Base-by-base conservation (phyloP, 2,888 invertebrate species). In the Clanis bilineata region DNA sequence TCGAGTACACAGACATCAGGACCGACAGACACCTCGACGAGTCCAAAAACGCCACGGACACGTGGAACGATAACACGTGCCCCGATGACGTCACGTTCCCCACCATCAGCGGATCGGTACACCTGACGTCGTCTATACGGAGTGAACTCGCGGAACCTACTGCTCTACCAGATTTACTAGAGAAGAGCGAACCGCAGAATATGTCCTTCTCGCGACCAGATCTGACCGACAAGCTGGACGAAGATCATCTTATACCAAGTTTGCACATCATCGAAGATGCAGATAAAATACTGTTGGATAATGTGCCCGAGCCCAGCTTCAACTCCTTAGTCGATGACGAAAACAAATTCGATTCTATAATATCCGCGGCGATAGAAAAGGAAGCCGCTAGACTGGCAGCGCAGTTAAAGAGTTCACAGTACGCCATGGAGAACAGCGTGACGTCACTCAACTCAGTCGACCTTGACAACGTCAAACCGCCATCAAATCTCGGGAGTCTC, bases 1-100 rank as follows among this genome's bases (percentile, higher is more conserved):
- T 80, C 18, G 83, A 85, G 59, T 90, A 86, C 81, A 83, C 85
- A 0, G 88, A 88, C 60, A 80, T 85, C 51, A 84, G 83, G 22
- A 64, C 71, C 7, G 72, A 72, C 18, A 66, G 66, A 57, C 66
- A 63, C 7, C 67, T 70, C 2, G 81, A 80, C 1, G 82, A 82
- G 1, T 66, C 69, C 0, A 74, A 78, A 0, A 78, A 66, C 12
- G 77, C 77, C 57, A 92, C 93, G 18, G 96, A 96, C 77, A 96
- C 96, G 0, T 97, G 97, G 96, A 96, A 96, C 74, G 96, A 97
- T 59, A 95, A 96, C 79, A 95, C 95, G 0, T 95, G 95, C 57
- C 95, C 95, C 0, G 96, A 96, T 79, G 96, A 96, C 77, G 92
- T 96, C 36, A 96, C 96, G 0, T 96, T 96, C 80, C 97, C 97